phyloP scores from a whole-genome alignment of 2,888 invertebrate species.

The Idaea straminata region DNA sequence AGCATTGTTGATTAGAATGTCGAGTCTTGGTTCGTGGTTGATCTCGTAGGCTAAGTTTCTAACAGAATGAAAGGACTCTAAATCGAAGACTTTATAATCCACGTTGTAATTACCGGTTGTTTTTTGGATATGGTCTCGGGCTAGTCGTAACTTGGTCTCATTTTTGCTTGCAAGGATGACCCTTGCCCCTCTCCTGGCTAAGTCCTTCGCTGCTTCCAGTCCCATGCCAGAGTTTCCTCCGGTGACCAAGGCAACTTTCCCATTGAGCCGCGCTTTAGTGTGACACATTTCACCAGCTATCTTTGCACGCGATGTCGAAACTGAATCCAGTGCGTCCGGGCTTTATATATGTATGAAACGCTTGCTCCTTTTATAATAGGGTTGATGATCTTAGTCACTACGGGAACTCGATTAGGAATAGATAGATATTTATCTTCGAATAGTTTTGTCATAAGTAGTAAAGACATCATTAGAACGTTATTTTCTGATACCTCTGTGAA shows the following conservation, averaged over 20 bases:
- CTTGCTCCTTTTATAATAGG: background rate
- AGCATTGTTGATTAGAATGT: slow-evolving; percentile 84
- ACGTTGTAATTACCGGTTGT: slow-evolving; percentile 86
- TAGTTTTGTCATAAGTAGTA: too few relatives aligned
- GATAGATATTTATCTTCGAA: too few relatives aligned
- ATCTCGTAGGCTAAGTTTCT: slow-evolving; percentile 82
- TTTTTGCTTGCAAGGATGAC: slow-evolving; percentile 83
- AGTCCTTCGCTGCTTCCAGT: slow-evolving; percentile 84
- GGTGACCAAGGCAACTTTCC: slow-evolving; percentile 85
- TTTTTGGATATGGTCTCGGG: slow-evolving; percentile 83
- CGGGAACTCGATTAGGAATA: background rate
- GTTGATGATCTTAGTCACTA: background rate
- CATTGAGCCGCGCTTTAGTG: slow-evolving; percentile 43
- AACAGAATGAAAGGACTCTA: slow-evolving; percentile 73
- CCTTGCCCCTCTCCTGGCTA: slow-evolving; percentile 85
- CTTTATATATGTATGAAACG: background rate
- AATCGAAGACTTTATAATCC: slow-evolving; percentile 75
- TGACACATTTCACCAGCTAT: slow-evolving; percentile 20
- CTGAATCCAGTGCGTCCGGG: background rate
- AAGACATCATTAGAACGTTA: too few relatives aligned
- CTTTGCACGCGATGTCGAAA: background rate
- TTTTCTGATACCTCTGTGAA: too few relatives aligned
- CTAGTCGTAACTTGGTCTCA: slow-evolving; percentile 82
- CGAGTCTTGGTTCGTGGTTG: slow-evolving; percentile 71
- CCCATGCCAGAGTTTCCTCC: slow-evolving; percentile 92